A percentile compares a stretch with the other conserved stretches of the same genome.
Conservation (phyloP, 2,888 invertebrate species). For the Aphrophora alni region DNA sequence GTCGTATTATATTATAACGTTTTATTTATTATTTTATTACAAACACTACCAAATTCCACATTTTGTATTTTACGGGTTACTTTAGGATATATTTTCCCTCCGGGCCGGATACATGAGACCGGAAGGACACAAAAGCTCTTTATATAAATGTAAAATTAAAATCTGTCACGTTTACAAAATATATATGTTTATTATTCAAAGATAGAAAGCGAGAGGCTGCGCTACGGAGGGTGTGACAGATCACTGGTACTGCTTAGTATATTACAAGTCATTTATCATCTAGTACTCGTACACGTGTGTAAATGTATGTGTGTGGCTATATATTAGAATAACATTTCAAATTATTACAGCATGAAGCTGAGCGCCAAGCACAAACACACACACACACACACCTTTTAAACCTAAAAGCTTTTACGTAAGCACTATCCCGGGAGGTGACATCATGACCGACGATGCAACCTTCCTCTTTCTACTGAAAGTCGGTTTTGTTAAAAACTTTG, state of each 20-base stretch:
- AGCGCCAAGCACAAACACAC: background rate
- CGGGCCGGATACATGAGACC: too few relatives aligned
- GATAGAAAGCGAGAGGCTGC: too few relatives aligned
- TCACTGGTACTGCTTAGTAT: background rate
- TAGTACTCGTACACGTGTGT: background rate
- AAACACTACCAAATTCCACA: too few relatives aligned
- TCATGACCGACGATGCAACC: background rate
- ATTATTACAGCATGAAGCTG: background rate
- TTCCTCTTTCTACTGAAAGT: background rate
- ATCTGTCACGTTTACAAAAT: background rate
- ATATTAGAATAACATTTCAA: background rate
- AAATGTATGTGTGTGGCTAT: background rate
- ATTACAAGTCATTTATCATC: background rate
- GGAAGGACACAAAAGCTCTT: too few relatives aligned
- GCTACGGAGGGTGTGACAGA: background rate
- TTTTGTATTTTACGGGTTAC: too few relatives aligned
- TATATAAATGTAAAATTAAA: background rate
- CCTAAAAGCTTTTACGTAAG: constrained; percentile 9
- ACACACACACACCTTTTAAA: background rate
- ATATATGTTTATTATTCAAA: background rate
- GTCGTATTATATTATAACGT: too few relatives aligned
- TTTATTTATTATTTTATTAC: too few relatives aligned
- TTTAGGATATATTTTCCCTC: too few relatives aligned
- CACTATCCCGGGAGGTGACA: background rate
- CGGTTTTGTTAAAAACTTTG: background rate